Evolutionary conservation across 30 jellyfish, hydroid and myxozoan species (phyloP), one percentile per base, ranked within the genome.

Genomic region (Chrysaora quinquecirrha): DNA sequence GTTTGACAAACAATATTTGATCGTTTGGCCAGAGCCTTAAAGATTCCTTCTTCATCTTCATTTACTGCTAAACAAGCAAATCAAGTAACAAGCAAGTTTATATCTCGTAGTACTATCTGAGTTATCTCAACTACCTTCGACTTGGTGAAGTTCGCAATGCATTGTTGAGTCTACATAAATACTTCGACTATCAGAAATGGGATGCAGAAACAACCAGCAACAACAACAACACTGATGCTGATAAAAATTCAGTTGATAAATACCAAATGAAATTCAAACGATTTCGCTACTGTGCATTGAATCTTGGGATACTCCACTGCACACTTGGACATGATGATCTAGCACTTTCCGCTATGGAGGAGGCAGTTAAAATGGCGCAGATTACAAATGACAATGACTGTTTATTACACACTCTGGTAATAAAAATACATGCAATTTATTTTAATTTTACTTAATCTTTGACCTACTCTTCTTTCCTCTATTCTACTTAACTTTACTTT

Each of bases 281-380:
- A 52, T 90, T 76, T 79, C 93, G 97, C n/a, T 90, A 82, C 73
- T 84, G 96, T 48, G 96, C 96, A 21, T 70, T 90, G 47, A 83
- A 76, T 69, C 49, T 84, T 9, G 97, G 97, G 9, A 71, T 90
- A 0, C 60, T 90, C 73, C 93, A 90, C 63, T 84, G 77, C 70
- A 62, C 31, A 48, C 96, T 75, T 46, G 96, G 88, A 1, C 88
- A 90, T 48, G 56, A 90, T 61, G 68, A 52, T 16, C 78, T 64
- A 34, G 74, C 97, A 34, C 64, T 84, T 1, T 73, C 88, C 49
- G 87, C 96, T n/a, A 56, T 90, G 65, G 89, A 90, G 73, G 97
- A 90, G 74, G 97, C 97, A 18, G 84, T 84, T 12, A 64, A 77
- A 43, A 85, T 90, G 88, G 97, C 97, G 22, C 97, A 90, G 46